Evolutionary conservation across 1,140 invertebrate genomes (phyloP).

Genomic region (Onthophagus taurus): DNA sequence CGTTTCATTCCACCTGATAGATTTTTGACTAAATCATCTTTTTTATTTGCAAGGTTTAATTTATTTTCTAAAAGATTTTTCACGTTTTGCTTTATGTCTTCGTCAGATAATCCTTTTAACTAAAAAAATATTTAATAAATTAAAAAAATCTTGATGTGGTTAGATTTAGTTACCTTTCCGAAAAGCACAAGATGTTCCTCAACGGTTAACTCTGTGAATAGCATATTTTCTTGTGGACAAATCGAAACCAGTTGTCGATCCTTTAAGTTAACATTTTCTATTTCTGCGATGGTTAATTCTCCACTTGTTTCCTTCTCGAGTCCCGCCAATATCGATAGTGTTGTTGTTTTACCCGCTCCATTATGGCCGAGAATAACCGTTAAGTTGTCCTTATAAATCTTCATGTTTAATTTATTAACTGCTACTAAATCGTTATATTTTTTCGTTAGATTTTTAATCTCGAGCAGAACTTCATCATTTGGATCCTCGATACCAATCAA

Average conservation of each 20-base stretch:
- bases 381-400: constrained; percentile 59
- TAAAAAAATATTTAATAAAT: constrained; percentile 24
- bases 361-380: constrained; percentile 69
- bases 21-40: constrained; percentile 39
- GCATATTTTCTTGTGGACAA: constrained; percentile 75
- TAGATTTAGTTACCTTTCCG: constrained; percentile 41
- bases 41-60: constrained; percentile 49
- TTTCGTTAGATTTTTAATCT: constrained; percentile 41
- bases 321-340: constrained; percentile 65
- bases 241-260: constrained; percentile 52
- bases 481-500: neutral
- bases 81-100: constrained; percentile 38
- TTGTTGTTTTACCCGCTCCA: constrained; percentile 45
- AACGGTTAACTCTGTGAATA: constrained; percentile 68
- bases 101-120: constrained; percentile 44
- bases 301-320: too few relatives aligned
- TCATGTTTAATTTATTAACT: constrained; percentile 58
- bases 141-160: neutral
- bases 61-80: constrained; percentile 37
- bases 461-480: constrained; percentile 13
- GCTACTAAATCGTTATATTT: constrained; percentile 43
- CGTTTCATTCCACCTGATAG: constrained; percentile 62
- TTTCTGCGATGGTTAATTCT: too few relatives aligned
- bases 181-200: constrained; percentile 68
- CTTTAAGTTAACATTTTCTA: constrained; percentile 19